Evolutionary conservation across 2,113 vertebrate species (phyloP), one percentile per base, ranked within the genome.

Genomic region (Oophaga pumilio): DNA sequence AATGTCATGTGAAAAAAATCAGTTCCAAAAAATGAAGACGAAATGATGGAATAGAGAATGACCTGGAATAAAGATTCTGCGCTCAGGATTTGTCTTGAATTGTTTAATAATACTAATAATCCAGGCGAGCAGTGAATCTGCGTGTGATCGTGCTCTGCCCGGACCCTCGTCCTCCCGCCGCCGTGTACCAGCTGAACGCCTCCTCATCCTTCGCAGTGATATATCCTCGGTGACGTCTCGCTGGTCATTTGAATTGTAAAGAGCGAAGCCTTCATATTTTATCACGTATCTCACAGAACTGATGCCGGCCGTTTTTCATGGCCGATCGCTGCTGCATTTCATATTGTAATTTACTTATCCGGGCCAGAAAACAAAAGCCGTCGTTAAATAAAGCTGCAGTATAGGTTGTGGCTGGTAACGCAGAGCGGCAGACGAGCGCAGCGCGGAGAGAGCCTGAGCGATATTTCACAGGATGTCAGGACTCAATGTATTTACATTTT

Each of bases 401-500:
- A 83, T 83, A 68, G 81, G 66, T 64, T 69, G 64, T 26, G 81
- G 0, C 62, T 24, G 62, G 62, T 22, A 83, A 68, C 81, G 22
- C 69, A 69, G 53, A 83, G 62, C 62, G 11, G 43, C 4, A 18
- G 81, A 11, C 8, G 43, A 22, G 81, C 5, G 20, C 62, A 18
- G 64, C 15, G 8, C 49, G 11, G 20, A 68, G 60, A 26, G 43
- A 50, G 66, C 59, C 56, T 79, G 68, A 66, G 77, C 85, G 69
- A 86, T 86, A 77, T 78, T 78, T 78, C 62, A 69, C 69, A 24
- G 64, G 49, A 28, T 64, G 59, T 66, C 74, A 86, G 8, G 76
- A 59, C 49, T 56, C 24, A 85, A 76, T 59, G 77, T 86, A 86
- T 86, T 86, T 86, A 86, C 85, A 86, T 86, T 86, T 78, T 77